Percentiles rank a stretch among this genome's conserved stretches.
Evolutionary conservation across 2,113 vertebrate species (phyloP).

Genomic region (Dromas ardeola): DNA sequence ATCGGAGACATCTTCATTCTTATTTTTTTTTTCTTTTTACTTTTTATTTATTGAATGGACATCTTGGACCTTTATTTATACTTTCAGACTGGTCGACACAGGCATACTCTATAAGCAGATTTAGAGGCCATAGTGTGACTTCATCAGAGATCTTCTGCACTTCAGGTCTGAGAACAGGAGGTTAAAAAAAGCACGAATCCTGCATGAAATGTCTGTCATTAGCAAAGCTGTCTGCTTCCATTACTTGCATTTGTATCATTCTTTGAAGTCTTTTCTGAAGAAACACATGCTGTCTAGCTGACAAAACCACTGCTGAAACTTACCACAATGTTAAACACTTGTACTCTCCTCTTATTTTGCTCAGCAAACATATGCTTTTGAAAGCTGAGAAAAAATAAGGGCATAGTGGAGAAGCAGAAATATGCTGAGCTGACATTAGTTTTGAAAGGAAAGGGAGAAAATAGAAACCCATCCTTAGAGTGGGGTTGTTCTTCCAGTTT

Average conservation of each 20-base stretch:
- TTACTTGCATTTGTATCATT: background rate
- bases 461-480: background rate
- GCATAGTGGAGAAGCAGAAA: background rate
- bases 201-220: slow-evolving; percentile 26
- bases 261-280: slow-evolving; percentile 27
- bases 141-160: background rate
- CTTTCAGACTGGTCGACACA: background rate
- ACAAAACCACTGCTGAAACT: background rate
- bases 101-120: background rate
- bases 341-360: background rate
- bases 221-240: slow-evolving; percentile 4
- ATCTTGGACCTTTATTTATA: background rate
- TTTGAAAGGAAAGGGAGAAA: background rate
- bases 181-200: background rate
- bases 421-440: background rate
- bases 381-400: background rate
- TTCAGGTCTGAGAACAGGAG: background rate
- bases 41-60: background rate
- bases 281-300: background rate
- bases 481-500: background rate
- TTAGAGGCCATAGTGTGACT: background rate
- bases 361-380: background rate
- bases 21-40: background rate
- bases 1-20: background rate
- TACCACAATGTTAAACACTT: background rate